Conservation (phyloP, 1,140 invertebrate species). For the Trinorchestia longiramus region DNA sequence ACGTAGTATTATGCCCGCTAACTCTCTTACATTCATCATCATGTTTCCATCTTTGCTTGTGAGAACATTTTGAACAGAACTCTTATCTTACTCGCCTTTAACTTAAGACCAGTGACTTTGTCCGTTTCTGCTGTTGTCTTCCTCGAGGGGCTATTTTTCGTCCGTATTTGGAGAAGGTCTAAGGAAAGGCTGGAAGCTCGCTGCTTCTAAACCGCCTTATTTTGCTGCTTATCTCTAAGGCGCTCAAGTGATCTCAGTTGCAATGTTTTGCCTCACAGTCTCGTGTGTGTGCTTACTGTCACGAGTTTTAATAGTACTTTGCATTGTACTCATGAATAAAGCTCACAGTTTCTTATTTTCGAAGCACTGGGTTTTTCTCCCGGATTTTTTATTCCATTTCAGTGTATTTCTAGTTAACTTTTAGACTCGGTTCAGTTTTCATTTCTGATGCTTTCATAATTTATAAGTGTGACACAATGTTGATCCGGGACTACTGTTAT, state of each 20-base stretch:
- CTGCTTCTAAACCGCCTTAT: background rate
- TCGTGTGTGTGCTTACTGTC: background rate
- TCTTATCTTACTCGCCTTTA: background rate
- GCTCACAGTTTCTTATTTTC: background rate
- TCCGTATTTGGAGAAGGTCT: too few species aligned
- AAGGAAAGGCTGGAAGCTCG: too few species aligned
- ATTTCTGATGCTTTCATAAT: background rate
- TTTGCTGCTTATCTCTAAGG: background rate
- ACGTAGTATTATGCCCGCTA: background rate
- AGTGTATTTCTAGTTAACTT: background rate
- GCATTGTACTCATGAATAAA: background rate
- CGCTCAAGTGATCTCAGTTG: background rate
- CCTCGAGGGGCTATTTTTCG: too few species aligned
- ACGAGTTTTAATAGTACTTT: background rate
- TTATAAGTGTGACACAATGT: background rate
- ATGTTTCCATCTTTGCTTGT: background rate
- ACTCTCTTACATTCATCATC: background rate
- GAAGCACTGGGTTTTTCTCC: background rate
- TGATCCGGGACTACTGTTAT: background rate
- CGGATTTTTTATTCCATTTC: background rate
- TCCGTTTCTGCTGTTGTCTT: too few species aligned
- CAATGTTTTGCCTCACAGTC: background rate
- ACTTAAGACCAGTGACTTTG: background rate
- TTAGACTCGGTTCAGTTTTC: background rate
- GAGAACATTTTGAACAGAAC: background rate